Percentiles rank a stretch among this genome's conserved stretches.
Conservation (phyloP, 1,140 invertebrate species). For the Rhagoletis pomonella region DNA sequence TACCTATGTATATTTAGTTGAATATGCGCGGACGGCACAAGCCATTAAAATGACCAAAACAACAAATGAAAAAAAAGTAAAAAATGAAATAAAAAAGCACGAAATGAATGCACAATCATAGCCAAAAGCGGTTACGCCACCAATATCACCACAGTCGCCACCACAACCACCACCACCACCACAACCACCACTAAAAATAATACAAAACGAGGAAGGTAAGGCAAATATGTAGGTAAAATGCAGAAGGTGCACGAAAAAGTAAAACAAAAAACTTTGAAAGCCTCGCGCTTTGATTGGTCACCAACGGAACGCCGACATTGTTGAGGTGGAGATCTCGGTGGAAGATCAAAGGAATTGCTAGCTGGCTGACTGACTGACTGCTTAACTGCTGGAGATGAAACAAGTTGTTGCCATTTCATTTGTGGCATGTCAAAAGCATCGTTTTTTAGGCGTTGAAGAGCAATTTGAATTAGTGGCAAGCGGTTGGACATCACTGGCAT, state of each 20-base stretch:
- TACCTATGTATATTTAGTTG: background rate
- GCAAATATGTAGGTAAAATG: background rate
- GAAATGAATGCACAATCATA: slow-evolving; percentile 30
- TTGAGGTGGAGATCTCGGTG: slow-evolving; percentile 51
- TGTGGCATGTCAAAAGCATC: slow-evolving; percentile 36
- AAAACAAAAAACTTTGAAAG: slow-evolving; percentile 16
- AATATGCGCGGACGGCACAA: slow-evolving; percentile 19
- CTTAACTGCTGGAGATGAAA: slow-evolving; percentile 25
- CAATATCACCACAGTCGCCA: slow-evolving; percentile 22
- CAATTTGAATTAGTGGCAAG: slow-evolving; percentile 48
- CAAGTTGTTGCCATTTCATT: slow-evolving; percentile 50
- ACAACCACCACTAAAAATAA: background rate
- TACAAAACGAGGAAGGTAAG: background rate
- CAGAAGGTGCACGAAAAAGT: background rate
- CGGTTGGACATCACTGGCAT: slow-evolving; percentile 2
- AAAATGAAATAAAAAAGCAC: slow-evolving; percentile 32
- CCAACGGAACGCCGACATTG: slow-evolving; percentile 37
- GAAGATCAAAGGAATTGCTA: slow-evolving; percentile 40
- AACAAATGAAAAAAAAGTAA: background rate
- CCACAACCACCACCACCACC: background rate
- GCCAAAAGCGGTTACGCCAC: slow-evolving; percentile 11
- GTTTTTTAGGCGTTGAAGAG: background rate
- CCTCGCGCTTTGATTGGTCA: slow-evolving; percentile 45
- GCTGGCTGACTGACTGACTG: background rate
- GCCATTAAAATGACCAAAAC: slow-evolving; percentile 42